Evolutionary conservation across 2,797 vertebrate genomes (phyloP).

Genomic region (Myotis pilosus): DNA sequence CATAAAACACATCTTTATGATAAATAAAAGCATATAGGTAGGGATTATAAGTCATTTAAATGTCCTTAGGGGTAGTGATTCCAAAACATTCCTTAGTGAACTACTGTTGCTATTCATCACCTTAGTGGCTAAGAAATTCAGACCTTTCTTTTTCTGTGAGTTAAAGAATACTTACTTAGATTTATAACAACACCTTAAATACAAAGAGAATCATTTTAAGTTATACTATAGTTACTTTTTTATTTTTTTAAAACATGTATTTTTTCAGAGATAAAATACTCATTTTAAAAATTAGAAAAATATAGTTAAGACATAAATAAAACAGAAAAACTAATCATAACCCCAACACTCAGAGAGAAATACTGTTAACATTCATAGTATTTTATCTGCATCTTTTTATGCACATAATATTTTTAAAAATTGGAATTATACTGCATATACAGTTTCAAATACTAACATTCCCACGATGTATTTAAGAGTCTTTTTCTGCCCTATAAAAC

Average conservation of each 20-base stretch:
- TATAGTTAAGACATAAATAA: not conserved
- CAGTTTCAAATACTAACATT: constrained; percentile 35
- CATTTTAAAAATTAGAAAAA: not conserved
- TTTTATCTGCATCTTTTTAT: not conserved
- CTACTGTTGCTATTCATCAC: constrained; percentile 15
- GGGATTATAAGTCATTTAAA: constrained; percentile 8
- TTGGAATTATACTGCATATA: not conserved
- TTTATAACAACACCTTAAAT: not conserved
- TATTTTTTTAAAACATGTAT: not conserved
- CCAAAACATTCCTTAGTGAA: constrained; percentile 5
- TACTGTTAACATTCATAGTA: not conserved
- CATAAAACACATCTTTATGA: not conserved
- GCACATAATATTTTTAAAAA: not conserved
- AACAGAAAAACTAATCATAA: not conserved
- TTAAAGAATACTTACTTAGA: not conserved
- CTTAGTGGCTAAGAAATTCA: not conserved
- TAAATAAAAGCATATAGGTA: constrained; percentile 19
- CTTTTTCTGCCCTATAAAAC: not conserved
- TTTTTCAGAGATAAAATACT: not conserved
- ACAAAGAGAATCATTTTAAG: not conserved
- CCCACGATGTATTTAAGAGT: not conserved
- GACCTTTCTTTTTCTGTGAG: not conserved
- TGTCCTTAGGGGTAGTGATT: not conserved
- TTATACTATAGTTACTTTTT: not conserved
- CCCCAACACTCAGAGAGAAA: not conserved